Evolutionary conservation across 2,888 invertebrate genomes (phyloP).

Genomic region (Lordiphosa andalusiaca): DNA sequence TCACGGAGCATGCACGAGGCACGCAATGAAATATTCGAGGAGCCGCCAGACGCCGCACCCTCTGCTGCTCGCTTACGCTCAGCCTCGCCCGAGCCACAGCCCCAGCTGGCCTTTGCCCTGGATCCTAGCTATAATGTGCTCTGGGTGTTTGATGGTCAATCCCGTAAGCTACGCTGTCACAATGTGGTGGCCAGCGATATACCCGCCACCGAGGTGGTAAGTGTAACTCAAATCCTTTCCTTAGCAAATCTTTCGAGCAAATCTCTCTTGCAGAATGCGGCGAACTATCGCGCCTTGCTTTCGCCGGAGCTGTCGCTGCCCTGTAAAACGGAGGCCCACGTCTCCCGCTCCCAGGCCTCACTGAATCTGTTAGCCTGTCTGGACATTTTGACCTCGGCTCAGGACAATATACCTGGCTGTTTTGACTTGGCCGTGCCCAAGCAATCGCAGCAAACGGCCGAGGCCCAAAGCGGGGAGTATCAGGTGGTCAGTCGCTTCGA

Average conservation of each 20-base stretch:
- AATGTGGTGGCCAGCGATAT: slow-evolving; percentile 91
- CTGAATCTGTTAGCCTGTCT: slow-evolving; percentile 93
- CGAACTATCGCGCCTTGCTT: slow-evolving; percentile 83
- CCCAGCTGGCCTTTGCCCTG: slow-evolving; percentile 81
- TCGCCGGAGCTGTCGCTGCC: slow-evolving; percentile 92
- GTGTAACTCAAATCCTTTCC: slow-evolving; percentile 1
- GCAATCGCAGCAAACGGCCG: slow-evolving; percentile 74
- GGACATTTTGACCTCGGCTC: slow-evolving; percentile 92
- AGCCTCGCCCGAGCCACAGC: slow-evolving; percentile 47
- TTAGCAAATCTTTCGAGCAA: no score
- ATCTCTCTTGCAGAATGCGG: slow-evolving; percentile 66
- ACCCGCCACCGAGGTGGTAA: slow-evolving; percentile 67
- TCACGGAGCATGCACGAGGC: slow-evolving; percentile 80
- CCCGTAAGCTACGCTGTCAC: slow-evolving; percentile 85
- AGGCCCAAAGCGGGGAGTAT: slow-evolving; percentile 77
- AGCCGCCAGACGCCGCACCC: slow-evolving; percentile 54
- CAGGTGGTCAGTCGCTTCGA: slow-evolving; percentile 91
- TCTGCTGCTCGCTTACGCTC: slow-evolving; percentile 29
- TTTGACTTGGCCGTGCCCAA: slow-evolving; percentile 77
- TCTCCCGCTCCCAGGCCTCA: slow-evolving; percentile 93
- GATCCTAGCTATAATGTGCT: slow-evolving; percentile 96
- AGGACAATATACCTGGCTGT: slow-evolving; percentile 83
- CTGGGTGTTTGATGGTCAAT: slow-evolving; percentile 92
- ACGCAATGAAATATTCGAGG: slow-evolving; percentile 79
- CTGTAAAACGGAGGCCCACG: slow-evolving; percentile 84